Evolutionary conservation across 1,140 invertebrate species (phyloP).

Genomic region (Sesamia nonagrioides): DNA sequence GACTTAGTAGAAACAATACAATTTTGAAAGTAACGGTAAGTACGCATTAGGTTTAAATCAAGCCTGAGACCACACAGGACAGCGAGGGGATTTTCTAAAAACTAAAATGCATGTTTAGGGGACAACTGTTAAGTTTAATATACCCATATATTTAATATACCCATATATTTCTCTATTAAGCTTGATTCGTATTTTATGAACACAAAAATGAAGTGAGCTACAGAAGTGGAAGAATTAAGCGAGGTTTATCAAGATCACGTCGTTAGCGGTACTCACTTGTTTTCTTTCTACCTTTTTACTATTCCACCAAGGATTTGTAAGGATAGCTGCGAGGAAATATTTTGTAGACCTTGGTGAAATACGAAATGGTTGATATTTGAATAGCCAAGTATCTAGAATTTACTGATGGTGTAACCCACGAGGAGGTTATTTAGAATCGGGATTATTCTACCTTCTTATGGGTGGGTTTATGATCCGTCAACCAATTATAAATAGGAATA

Average conservation of each 20-base stretch:
- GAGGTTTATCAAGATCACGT: constrained; percentile 26
- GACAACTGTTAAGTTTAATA: neutral
- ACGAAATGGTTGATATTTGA: constrained; percentile 6
- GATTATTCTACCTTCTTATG: too few species aligned
- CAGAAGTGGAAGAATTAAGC: constrained; percentile 17
- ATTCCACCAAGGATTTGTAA: constrained; percentile 10
- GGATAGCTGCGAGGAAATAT: neutral
- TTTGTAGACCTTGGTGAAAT: neutral
- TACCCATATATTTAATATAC: neutral
- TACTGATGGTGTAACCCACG: too few species aligned
- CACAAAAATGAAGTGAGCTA: constrained; percentile 11
- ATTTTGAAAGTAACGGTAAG: too few species aligned
- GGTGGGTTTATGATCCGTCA: too few species aligned
- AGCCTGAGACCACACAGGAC: too few species aligned
- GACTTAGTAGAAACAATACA: too few species aligned
- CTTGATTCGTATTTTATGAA: neutral
- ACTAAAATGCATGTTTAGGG: too few species aligned
- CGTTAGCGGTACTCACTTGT: neutral
- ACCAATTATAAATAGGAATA: too few species aligned
- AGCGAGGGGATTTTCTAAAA: too few species aligned
- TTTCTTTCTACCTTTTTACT: neutral
- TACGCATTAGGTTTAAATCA: too few species aligned
- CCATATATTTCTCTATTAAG: neutral
- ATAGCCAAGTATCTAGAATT: neutral
- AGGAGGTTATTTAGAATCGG: too few species aligned